A percentile compares a stretch with the other conserved stretches of the same genome.
Evolutionary conservation across 1,140 invertebrate species (phyloP).

Genomic region (Mactra quadrangularis): DNA sequence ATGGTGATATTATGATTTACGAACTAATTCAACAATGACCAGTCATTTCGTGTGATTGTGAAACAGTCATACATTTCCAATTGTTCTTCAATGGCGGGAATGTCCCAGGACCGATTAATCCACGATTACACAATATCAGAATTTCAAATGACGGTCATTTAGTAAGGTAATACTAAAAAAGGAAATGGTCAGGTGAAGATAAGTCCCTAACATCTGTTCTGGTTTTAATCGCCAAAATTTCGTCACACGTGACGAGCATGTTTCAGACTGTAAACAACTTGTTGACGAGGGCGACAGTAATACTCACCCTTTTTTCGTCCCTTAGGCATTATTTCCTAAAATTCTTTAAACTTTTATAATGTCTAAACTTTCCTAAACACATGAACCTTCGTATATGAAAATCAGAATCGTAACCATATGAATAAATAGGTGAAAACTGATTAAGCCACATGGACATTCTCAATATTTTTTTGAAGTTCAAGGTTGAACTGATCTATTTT

Average conservation of each 20-base stretch:
- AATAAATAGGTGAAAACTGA: conserved; percentile 49
- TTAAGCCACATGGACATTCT: conserved; percentile 62
- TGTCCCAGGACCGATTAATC: too few species aligned
- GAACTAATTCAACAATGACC: too few species aligned
- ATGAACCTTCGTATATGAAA: conserved; percentile 77
- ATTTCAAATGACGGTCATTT: too few species aligned
- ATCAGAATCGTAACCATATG: conserved; percentile 66
- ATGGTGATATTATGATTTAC: too few species aligned
- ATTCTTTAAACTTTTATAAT: conserved; percentile 68
- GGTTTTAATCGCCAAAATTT: conserved; percentile 1
- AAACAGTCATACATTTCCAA: too few species aligned
- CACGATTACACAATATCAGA: too few species aligned
- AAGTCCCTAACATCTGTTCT: conserved; percentile 22
- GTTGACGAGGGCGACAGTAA: neutral
- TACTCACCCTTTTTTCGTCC: conserved; percentile 76
- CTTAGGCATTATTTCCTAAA: conserved; percentile 80
- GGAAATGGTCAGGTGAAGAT: too few species aligned
- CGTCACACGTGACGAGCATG: conserved; percentile 6
- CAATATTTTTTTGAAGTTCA: conserved; percentile 52
- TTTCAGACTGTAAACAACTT: conserved; percentile 15
- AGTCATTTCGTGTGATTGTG: too few species aligned
- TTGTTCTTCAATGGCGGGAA: too few species aligned
- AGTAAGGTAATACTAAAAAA: too few species aligned
- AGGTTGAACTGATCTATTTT: conserved; percentile 57
- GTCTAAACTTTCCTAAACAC: conserved; percentile 71